Evolutionary conservation across 1,140 invertebrate species (phyloP), one percentile per base, ranked within the genome.

Genomic region (Tetraneura akinire): DNA sequence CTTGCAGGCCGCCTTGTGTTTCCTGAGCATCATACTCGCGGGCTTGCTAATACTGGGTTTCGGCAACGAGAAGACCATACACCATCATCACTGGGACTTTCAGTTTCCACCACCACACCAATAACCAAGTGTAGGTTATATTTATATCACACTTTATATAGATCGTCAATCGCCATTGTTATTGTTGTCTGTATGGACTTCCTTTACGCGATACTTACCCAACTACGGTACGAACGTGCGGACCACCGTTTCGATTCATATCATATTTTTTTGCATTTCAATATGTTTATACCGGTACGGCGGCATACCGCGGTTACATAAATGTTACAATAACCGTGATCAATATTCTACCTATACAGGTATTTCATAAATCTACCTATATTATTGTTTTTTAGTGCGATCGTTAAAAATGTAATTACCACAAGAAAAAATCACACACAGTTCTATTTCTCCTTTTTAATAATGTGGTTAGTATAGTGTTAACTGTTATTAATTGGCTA

Each of bases 41-140:
- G 91, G 90, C 1, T 85, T 94, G 21, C 88, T 94, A 42, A 87
- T 92, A 85, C 85, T 92, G 29, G 90, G 90, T n/a, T 89, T 91
- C 68, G 80, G 81, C 45, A 89, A 89, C 57, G 90, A 91, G 45
- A 89, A 89, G 81, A 90, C 91, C 23, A 88, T 93, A 53, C 92
- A 92, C 81, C 91, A 94, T 85, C 91, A 93, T 82, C 90, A 91
- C 81, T 94, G 93, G 93, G 93, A 94, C 84, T 94, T 93, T 92
- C 83, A 93, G 92, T 87, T 92, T 92, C 26, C 92, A 91, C 37
- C 85, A 1, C 82, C 83, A 47, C 82, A 83, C n/a, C 81, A 78
- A 62, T 42, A 45, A 23, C 37, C 45, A 9, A 21, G 21, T 42
- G 13, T 18, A 14, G 5, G 23, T 60, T 16, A 26, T 60, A 14